A percentile compares a stretch with the other conserved stretches of the same genome.
Conservation (phyloP, 1,140 invertebrate species). For the Archegozetes longisetosus region DNA sequence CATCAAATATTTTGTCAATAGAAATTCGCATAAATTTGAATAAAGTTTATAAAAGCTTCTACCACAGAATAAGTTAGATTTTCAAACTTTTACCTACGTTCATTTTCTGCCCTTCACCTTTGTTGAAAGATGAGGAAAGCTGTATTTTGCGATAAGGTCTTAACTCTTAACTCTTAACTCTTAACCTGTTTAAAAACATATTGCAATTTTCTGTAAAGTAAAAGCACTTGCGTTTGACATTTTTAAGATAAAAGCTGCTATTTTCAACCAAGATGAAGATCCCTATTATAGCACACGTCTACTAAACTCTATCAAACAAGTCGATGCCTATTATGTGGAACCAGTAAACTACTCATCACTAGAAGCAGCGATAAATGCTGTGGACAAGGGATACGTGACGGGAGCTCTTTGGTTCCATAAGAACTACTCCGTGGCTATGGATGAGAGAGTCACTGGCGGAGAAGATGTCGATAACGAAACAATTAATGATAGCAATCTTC, state of each 20-base stretch:
- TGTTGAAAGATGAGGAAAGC: too few species aligned
- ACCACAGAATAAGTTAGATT: too few species aligned
- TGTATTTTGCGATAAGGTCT: too few species aligned
- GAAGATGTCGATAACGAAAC: constrained; percentile 13
- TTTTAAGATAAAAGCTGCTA: constrained; percentile 31
- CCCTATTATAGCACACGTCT: constrained; percentile 7
- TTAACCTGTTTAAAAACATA: background rate
- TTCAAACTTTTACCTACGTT: too few species aligned
- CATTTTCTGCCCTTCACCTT: too few species aligned
- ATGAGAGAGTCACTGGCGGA: constrained; percentile 1
- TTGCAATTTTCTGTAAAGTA: background rate
- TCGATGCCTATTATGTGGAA: constrained; percentile 8
- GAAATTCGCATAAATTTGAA: too few species aligned
- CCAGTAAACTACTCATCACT: constrained; percentile 10
- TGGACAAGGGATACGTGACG: constrained; percentile 12
- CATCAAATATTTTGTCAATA: too few species aligned
- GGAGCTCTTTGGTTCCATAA: constrained; percentile 10
- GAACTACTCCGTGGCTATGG: constrained; percentile 14
- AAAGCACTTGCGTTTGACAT: background rate
- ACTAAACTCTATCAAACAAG: constrained; percentile 6
- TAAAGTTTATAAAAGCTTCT: too few species aligned
- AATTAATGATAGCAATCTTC: constrained; percentile 22
- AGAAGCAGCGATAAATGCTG: constrained; percentile 11
- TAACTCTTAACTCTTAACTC: too few species aligned
- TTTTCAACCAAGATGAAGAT: constrained; percentile 40